Evolutionary conservation across 1,140 invertebrate species (phyloP).

Genomic region (Pomacea maculata): DNA sequence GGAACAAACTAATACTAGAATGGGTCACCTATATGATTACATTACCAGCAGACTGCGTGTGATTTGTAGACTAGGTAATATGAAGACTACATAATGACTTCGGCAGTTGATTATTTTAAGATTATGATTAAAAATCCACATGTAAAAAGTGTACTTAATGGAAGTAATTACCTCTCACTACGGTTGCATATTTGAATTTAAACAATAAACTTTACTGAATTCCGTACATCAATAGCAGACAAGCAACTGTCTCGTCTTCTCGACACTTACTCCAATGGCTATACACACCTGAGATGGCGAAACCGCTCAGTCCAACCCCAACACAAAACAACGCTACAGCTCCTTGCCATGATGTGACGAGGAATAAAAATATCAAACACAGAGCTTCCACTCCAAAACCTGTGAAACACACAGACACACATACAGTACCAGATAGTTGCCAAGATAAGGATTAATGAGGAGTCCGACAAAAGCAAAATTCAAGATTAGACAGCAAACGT

Average conservation of each 20-base stretch:
- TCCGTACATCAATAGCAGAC: neutral
- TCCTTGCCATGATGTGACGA: slow-evolving; percentile 18
- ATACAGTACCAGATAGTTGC: neutral
- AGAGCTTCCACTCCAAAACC: slow-evolving; percentile 40
- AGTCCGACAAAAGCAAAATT: neutral
- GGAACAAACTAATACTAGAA: neutral
- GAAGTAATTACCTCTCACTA: too few relatives aligned
- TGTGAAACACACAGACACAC: slow-evolving; percentile 5
- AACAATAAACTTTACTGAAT: neutral
- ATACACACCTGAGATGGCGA: slow-evolving; percentile 40
- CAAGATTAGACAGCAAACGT: neutral
- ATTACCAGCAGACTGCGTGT: too few relatives aligned
- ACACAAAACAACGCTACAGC: slow-evolving; percentile 29
- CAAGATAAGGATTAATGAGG: neutral
- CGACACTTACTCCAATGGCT: neutral
- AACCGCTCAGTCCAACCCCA: slow-evolving; percentile 38
- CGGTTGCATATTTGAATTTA: neutral
- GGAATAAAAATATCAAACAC: slow-evolving; percentile 31
- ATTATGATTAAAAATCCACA: too few relatives aligned
- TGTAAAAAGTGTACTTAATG: too few relatives aligned
- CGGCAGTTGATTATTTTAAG: too few relatives aligned
- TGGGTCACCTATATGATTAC: too few relatives aligned
- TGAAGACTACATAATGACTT: too few relatives aligned
- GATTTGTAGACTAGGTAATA: too few relatives aligned
- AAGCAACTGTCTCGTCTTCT: neutral